phyloP scores from a whole-genome alignment of 2,113 vertebrate genomes.

The Serinus canaria region DNA sequence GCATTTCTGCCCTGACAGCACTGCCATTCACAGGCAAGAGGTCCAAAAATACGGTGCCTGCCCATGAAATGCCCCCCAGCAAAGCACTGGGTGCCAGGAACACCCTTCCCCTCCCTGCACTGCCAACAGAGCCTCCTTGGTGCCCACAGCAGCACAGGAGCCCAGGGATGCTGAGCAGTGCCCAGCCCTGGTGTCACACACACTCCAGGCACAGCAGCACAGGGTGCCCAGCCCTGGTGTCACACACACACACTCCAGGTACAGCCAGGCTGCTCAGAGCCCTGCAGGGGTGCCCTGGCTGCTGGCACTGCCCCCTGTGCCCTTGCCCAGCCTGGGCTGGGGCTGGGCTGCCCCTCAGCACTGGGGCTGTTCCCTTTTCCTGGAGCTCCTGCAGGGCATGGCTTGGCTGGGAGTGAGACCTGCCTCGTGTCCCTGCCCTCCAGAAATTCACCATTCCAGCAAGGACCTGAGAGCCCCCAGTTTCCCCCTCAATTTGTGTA shows the following conservation, averaged over 20 bases:
- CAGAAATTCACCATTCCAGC: not conserved
- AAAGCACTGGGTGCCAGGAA: not conserved
- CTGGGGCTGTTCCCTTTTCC: not conserved
- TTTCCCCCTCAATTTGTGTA: not conserved
- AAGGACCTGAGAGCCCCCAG: not conserved
- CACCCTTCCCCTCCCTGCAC: not conserved
- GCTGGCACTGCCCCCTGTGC: not conserved
- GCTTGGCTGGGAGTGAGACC: not conserved
- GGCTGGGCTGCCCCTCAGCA: not conserved
- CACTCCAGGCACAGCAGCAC: too few species aligned
- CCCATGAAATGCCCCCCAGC: not conserved
- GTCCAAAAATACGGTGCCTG: rapidly evolving
- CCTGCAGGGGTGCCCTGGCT: not conserved
- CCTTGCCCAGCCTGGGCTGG: not conserved
- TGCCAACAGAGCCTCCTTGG: not conserved
- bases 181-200: not conserved
- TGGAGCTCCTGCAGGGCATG: not conserved
- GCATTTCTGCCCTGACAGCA: not conserved
- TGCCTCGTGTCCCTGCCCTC: not conserved
- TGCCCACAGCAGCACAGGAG: not conserved
- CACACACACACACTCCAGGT: too few species aligned
- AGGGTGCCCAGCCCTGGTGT: too few species aligned
- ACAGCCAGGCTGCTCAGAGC: too few species aligned
- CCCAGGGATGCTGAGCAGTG: not conserved
- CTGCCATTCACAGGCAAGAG: not conserved